phyloP scores from a whole-genome alignment of 2,888 invertebrate genomes.

The Seladonia tumulorum region DNA sequence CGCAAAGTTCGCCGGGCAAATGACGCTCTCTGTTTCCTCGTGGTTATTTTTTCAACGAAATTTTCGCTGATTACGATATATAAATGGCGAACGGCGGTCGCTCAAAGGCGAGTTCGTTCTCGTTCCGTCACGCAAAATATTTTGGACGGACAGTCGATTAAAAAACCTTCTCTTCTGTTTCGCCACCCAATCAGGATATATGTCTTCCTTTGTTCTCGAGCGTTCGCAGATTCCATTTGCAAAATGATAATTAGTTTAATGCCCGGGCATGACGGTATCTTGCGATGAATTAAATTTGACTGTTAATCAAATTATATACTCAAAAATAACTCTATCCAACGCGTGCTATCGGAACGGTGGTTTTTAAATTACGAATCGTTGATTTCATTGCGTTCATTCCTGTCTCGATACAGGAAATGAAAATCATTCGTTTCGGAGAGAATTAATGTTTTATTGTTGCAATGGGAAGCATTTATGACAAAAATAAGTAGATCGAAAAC shows the following conservation, averaged over 20 bases:
- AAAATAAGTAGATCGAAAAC: too few relatives aligned
- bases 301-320: background rate
- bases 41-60: background rate
- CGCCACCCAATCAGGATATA: background rate
- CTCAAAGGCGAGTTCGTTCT: background rate
- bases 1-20: background rate
- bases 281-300: background rate
- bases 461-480: background rate
- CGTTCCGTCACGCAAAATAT: background rate
- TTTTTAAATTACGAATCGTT: background rate
- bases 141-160: background rate
- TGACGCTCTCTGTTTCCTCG: background rate
- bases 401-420: background rate
- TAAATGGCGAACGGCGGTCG: background rate
- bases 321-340: background rate
- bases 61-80: background rate
- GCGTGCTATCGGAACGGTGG: background rate
- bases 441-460: background rate
- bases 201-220: background rate
- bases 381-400: background rate
- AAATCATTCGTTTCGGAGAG: background rate
- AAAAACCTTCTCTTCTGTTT: background rate
- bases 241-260: background rate
- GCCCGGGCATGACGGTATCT: background rate
- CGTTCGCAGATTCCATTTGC: background rate